These are phyloP conservation scores for Xenops minutus DNA, from an alignment of 2,797 vertebrate genomes.

Conservation along the genomic window DNA sequence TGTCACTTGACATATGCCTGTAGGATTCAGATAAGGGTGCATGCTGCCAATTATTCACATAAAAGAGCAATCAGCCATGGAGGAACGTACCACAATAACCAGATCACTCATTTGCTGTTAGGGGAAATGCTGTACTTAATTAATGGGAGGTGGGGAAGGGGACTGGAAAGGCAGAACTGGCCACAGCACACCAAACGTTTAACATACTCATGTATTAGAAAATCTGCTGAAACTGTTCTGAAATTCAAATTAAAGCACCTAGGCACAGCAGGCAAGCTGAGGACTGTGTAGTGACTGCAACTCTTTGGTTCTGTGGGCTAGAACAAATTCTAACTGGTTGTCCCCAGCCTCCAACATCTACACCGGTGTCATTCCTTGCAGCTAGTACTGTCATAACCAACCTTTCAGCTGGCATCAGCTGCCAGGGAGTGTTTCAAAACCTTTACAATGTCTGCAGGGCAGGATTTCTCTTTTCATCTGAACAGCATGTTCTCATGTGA, in stretches of 20 bases:
- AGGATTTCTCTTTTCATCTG: background rate
- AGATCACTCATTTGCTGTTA: background rate
- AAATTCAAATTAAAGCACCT: background rate
- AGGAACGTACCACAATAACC: background rate
- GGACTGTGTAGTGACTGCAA: background rate
- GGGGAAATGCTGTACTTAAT: background rate
- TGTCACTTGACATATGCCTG: slow-evolving; percentile 22
- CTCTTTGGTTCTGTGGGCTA: background rate
- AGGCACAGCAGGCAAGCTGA: background rate
- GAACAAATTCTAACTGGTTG: background rate
- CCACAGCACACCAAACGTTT: background rate
- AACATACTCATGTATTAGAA: background rate
- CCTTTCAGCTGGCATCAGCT: background rate
- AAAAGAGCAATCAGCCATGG: slow-evolving; percentile 28
- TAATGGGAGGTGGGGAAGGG: background rate
- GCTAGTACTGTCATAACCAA: background rate
- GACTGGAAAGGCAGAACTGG: background rate
- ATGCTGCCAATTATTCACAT: slow-evolving; percentile 22
- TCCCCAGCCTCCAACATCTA: background rate
- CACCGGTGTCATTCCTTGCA: background rate
- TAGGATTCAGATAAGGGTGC: background rate
- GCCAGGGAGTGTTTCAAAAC: background rate
- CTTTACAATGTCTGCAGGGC: background rate
- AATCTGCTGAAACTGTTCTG: background rate
- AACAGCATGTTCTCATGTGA: background rate